phyloP scores from a whole-genome alignment of 2,888 invertebrate genomes.

The Dynastes tityus region DNA sequence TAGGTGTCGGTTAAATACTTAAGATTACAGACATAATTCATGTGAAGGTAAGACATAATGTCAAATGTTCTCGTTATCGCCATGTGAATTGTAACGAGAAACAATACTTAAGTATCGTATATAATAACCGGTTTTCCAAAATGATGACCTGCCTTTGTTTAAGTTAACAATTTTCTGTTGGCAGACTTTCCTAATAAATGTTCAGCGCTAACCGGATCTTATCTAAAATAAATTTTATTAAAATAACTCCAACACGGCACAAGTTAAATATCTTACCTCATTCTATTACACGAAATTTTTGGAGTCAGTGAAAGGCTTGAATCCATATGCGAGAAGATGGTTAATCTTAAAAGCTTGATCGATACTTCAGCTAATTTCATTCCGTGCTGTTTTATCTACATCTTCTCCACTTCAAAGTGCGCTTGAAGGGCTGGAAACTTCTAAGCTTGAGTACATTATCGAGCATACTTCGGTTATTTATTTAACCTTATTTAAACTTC shows the following conservation, averaged over 20 bases:
- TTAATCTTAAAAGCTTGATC: constrained; percentile 34
- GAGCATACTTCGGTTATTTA: constrained; percentile 35
- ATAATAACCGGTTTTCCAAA: no score
- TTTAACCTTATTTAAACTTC: constrained; percentile 36
- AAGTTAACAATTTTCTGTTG: no score
- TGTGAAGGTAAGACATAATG: no score
- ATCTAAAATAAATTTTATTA: background rate
- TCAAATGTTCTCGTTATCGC: no score
- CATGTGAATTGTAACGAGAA: no score
- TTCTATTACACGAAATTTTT: constrained; percentile 1
- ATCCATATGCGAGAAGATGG: constrained; percentile 21
- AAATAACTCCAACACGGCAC: background rate
- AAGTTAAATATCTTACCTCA: background rate
- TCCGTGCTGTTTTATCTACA: constrained; percentile 30
- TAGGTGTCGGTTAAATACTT: no score
- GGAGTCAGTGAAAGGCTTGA: background rate
- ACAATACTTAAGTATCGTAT: no score
- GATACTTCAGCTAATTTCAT: constrained; percentile 40
- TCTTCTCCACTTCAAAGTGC: constrained; percentile 38
- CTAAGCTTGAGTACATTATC: constrained; percentile 35
- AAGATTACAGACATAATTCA: no score
- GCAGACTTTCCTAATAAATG: no score
- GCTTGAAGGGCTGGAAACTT: constrained; percentile 34
- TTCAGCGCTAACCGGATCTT: background rate
- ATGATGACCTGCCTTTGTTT: background rate